Conservation (phyloP, 2,888 invertebrate species). For the Cheilosia variabilis region DNA sequence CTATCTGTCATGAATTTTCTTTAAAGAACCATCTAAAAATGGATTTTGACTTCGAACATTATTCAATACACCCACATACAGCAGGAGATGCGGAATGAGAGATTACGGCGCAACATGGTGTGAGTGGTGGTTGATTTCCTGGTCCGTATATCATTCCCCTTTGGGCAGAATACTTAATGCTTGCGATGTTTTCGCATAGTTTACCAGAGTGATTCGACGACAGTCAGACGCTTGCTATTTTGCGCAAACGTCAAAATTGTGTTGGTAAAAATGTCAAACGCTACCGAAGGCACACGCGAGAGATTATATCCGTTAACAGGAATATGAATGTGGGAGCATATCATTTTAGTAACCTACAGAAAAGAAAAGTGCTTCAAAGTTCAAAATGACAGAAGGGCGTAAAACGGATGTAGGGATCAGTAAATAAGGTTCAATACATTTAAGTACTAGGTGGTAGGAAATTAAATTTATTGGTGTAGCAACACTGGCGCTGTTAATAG, state of each 20-base stretch:
- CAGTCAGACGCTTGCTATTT: constrained; percentile 47
- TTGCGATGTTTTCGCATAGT: constrained; percentile 48
- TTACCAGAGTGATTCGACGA: constrained; percentile 49
- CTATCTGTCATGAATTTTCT: not conserved
- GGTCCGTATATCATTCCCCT: constrained; percentile 34
- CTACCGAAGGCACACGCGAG: constrained; percentile 11
- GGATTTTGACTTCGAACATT: constrained; percentile 59
- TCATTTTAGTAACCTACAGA: not conserved
- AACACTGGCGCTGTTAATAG: constrained; percentile 34
- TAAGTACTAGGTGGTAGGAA: constrained; percentile 32
- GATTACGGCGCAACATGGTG: constrained; percentile 4
- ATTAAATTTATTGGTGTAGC: constrained; percentile 13
- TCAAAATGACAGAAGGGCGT: too few relatives aligned
- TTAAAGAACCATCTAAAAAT: constrained; percentile 51
- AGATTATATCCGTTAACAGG: constrained; percentile 59
- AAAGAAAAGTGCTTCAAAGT: too few relatives aligned
- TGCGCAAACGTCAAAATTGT: constrained; percentile 61
- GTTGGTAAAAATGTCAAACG: constrained; percentile 58
- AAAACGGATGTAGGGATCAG: not conserved
- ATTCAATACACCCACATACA: constrained; percentile 50
- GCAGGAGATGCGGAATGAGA: constrained; percentile 3
- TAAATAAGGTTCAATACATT: constrained; percentile 20
- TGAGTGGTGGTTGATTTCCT: constrained; percentile 44
- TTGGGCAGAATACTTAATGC: constrained; percentile 25
- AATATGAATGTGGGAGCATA: constrained; percentile 32